Conservation (phyloP, 2,888 invertebrate genomes). For the Buathra laborator region DNA sequence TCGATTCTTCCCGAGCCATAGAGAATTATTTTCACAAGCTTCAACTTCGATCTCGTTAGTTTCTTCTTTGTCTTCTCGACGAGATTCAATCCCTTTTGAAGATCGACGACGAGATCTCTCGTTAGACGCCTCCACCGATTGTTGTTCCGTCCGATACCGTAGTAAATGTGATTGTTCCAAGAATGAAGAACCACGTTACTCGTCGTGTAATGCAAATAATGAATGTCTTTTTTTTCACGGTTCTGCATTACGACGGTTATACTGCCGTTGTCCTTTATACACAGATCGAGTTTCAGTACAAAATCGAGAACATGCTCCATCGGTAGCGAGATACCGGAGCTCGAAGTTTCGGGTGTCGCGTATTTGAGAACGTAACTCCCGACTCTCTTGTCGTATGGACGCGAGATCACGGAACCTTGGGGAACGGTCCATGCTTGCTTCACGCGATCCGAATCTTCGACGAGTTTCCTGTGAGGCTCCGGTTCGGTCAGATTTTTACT, state of each 20-base stretch:
- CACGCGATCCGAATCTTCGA: slow-evolving; percentile 92
- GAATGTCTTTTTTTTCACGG: slow-evolving; percentile 91
- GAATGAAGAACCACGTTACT: slow-evolving; percentile 91
- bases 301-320: slow-evolving; percentile 91
- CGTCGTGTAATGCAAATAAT: slow-evolving; percentile 93
- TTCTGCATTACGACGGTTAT: slow-evolving; percentile 92
- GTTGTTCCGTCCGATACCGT: slow-evolving; percentile 91
- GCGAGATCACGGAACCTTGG: slow-evolving; percentile 88
- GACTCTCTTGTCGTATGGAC: slow-evolving; percentile 87
- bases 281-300: slow-evolving; percentile 91
- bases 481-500: slow-evolving; percentile 96
- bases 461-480: slow-evolving; percentile 90
- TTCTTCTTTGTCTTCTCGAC: slow-evolving; percentile 91
- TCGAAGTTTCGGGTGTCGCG: slow-evolving; percentile 89
- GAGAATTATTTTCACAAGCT: slow-evolving; percentile 89
- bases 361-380: slow-evolving; percentile 90
- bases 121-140: slow-evolving; percentile 92
- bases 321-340: slow-evolving; percentile 90
- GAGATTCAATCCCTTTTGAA: slow-evolving; percentile 94
- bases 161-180: slow-evolving; percentile 92
- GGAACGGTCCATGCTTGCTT: slow-evolving; percentile 91
- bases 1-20: slow-evolving; percentile 91
- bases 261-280: slow-evolving; percentile 92
- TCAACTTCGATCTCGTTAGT: slow-evolving; percentile 90
- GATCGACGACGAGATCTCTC: slow-evolving; percentile 95